Percentiles rank a stretch among this genome's conserved stretches.
phyloP scores from a whole-genome alignment of 2,797 vertebrate species.

The Sardinella longiceps region DNA sequence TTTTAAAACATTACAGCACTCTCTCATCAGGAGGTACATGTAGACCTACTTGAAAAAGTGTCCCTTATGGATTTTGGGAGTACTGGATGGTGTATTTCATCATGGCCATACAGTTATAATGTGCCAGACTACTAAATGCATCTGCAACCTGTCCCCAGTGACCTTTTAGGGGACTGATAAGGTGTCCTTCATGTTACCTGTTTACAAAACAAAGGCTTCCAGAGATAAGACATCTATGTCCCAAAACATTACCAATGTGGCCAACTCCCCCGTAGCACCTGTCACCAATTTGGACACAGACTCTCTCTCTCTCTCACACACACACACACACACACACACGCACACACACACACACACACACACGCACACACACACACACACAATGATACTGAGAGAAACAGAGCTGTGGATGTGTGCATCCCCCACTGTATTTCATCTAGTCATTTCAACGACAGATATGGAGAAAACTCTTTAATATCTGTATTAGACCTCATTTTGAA shows the following conservation, averaged over 20 bases:
- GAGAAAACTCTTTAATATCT: too few species aligned
- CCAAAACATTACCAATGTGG: not conserved
- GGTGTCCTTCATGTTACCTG: not conserved
- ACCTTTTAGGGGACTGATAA: not conserved
- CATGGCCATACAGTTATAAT: too few species aligned
- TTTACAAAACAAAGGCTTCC: constrained; percentile 10
- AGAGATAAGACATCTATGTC: not conserved
- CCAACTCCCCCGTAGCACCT: not conserved
- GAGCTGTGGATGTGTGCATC: too few species aligned
- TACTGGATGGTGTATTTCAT: not conserved
- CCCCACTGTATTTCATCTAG: too few species aligned
- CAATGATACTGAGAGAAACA: too few species aligned
- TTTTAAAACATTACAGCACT: too few species aligned
- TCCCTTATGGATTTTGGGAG: not conserved
- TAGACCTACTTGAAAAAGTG: too few species aligned
- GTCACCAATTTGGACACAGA: too few species aligned
- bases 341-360: constrained; percentile 18
- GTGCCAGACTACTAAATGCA: not conserved
- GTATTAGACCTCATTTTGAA: too few species aligned
- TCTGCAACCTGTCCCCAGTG: not conserved
- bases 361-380: not conserved
- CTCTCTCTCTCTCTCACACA: not conserved
- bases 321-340: not conserved
- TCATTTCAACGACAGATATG: too few species aligned
- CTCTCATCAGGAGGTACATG: too few species aligned